phyloP scores from a whole-genome alignment of 1,140 invertebrate species.

The Drosophila persimilis region DNA sequence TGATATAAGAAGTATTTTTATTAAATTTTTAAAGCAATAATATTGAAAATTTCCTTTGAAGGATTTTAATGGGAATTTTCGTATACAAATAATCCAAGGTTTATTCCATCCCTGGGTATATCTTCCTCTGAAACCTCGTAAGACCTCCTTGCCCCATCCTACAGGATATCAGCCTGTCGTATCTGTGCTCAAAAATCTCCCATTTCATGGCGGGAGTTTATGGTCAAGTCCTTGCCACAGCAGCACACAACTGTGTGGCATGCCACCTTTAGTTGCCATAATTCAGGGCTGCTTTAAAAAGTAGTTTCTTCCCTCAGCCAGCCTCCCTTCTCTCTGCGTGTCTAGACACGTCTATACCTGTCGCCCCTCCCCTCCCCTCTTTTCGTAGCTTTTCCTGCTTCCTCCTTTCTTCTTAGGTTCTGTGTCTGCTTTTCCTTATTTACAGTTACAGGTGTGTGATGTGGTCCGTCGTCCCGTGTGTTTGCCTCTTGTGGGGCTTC shows the following conservation, averaged over 20 bases:
- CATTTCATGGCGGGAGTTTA: background rate
- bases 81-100: too few relatives aligned
- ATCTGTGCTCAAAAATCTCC: too few relatives aligned
- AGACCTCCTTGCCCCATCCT: too few relatives aligned
- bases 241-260: background rate
- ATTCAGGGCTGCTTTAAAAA: constrained; percentile 7
- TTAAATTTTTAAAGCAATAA: too few relatives aligned
- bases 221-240: background rate
- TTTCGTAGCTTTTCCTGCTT: constrained; percentile 16
- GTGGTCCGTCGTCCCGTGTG: constrained; percentile 7
- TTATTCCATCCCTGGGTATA: too few relatives aligned
- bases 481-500: constrained; percentile 49
- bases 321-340: constrained; percentile 8
- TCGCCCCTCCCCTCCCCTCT: constrained; percentile 9
- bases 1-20: too few relatives aligned
- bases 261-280: constrained; percentile 1
- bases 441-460: constrained; percentile 29
- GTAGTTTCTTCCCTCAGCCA: constrained; percentile 5
- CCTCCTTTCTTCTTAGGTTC: background rate
- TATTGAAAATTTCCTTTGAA: too few relatives aligned
- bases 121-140: too few relatives aligned
- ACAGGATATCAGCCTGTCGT: too few relatives aligned
- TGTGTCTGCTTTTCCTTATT: constrained; percentile 31
- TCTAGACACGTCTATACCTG: constrained; percentile 42
- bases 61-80: too few relatives aligned